Base-by-base conservation (phyloP, 2,888 invertebrate species). In the Esperia sulphurella region DNA sequence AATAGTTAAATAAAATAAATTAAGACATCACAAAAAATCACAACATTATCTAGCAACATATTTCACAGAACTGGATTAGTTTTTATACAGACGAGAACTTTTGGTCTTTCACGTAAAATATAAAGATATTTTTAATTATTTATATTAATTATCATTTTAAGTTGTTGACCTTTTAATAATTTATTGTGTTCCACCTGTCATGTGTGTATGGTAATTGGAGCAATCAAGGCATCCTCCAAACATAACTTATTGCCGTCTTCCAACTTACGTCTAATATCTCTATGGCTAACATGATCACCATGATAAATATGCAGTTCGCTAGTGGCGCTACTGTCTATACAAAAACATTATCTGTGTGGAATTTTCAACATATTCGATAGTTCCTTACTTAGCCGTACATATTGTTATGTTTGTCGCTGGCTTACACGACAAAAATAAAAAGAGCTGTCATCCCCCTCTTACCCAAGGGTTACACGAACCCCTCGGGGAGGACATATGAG, bases 101-200 rank as follows among this genome's bases (percentile, higher is more conserved):
- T 31, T 31, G 3, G 7, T 31, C 31, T 31, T 31, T 9, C 8
- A 31, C 31, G 31, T 44, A 38, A 49, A 49, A 38, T 45, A 41
- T 9, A 21, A 44, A 44, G 42, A 3, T 21, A 5, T 51, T 46
- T 41, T 8, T 33, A 37, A 39, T 38, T 29, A 49, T 31, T 55
- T 46, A 51, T 41, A 50, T 31, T 31, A 28, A 53, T 51, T 43
- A 47, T 55, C 46, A 52, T 52, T 44, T 41, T 42, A 53, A 54
- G 53, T 48, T 44, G 60, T 58, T 62, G 49, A 62, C 64, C 64
- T 64, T 64, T 61, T 14, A 14, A 48, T 53, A 38, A 59, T 57
- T 54, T 61, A 61, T 51, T 33, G 37, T 13, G 8, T 9, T 29
- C 29, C 13, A 31, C 28, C 21, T 42, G 37, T 42, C 37, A 14